Percentiles rank a stretch among this genome's conserved stretches.
These are phyloP conservation scores for Lochmaea crataegi DNA, from an alignment of 2,888 invertebrate genomes.

Conservation along the genomic window DNA sequence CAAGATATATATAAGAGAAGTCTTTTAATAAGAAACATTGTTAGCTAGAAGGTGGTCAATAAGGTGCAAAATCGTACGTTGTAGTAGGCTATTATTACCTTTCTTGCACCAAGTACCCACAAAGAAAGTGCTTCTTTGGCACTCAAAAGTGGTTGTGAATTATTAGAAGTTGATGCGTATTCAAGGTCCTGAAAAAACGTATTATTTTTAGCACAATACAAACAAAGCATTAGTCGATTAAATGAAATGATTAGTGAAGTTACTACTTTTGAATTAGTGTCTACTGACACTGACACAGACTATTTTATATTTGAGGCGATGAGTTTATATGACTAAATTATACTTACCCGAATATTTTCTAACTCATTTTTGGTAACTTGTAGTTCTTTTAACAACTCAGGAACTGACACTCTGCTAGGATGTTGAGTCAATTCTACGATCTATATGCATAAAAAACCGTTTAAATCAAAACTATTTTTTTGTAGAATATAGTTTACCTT, in stretches of 20 bases:
- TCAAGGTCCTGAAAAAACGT: slow-evolving; percentile 74
- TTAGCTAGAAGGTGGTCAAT: slow-evolving; percentile 1
- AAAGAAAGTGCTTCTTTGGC: slow-evolving; percentile 94
- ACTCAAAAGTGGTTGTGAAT: slow-evolving; percentile 87
- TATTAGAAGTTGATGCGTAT: slow-evolving; percentile 74
- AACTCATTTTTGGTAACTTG: slow-evolving; percentile 88
- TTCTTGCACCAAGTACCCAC: slow-evolving; percentile 93
- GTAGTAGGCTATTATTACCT: slow-evolving; percentile 72
- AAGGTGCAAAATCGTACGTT: slow-evolving; percentile 12
- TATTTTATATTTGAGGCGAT: too few relatives aligned
- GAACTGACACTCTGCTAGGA: slow-evolving; percentile 79
- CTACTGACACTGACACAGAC: too few relatives aligned
- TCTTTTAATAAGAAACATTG: background rate
- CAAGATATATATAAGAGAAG: too few relatives aligned
- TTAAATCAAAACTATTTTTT: too few relatives aligned
- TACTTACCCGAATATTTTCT: slow-evolving; percentile 84
- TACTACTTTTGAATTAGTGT: too few relatives aligned
- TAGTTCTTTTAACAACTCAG: slow-evolving; percentile 84
- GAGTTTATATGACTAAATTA: too few relatives aligned
- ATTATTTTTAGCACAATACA: slow-evolving; percentile 13
- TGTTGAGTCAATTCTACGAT: slow-evolving; percentile 69
- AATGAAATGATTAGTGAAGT: background rate
- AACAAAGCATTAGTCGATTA: slow-evolving; percentile 31
- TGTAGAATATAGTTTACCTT: slow-evolving; percentile 2
- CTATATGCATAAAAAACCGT: slow-evolving; percentile 53